A percentile compares a stretch with the other conserved stretches of the same genome.
Conservation (phyloP, 2,113 vertebrate species). For the Zosterops hypoxanthus region DNA sequence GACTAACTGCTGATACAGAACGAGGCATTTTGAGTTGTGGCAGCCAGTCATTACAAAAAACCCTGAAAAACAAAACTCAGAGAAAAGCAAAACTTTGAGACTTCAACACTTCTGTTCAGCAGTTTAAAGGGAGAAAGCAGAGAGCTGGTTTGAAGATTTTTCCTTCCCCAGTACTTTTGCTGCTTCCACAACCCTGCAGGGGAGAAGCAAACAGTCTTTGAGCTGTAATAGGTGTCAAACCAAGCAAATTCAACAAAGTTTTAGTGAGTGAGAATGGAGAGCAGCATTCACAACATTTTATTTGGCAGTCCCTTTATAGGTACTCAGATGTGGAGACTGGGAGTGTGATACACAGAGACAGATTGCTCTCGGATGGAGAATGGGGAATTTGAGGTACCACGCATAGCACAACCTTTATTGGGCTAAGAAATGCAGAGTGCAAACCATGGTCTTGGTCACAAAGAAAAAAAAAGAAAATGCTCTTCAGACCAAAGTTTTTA, state of each 20-base stretch:
- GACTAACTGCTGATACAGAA: neutral
- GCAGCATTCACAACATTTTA: neutral
- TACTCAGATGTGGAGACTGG: neutral
- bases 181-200: neutral
- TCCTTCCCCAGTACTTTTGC: neutral
- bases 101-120: neutral
- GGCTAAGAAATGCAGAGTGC: neutral
- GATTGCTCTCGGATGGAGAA: neutral
- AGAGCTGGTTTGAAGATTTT: neutral
- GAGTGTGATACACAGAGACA: neutral
- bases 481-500: neutral
- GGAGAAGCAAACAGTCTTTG: constrained; percentile 33
- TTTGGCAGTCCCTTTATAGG: constrained; percentile 13
- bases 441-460: neutral
- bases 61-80: neutral
- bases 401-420: neutral
- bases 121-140: neutral
- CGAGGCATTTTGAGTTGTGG: neutral
- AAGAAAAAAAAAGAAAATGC: neutral
- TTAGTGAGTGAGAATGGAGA: neutral
- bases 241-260: constrained; percentile 39
- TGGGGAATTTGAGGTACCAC: neutral
- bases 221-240: constrained; percentile 45
- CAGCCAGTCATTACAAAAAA: neutral
- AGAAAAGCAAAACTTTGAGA: neutral